Evolutionary conservation across 2,797 vertebrate genomes (phyloP), one percentile per base, ranked within the genome.

Genomic region (Manis crassicaudata): DNA sequence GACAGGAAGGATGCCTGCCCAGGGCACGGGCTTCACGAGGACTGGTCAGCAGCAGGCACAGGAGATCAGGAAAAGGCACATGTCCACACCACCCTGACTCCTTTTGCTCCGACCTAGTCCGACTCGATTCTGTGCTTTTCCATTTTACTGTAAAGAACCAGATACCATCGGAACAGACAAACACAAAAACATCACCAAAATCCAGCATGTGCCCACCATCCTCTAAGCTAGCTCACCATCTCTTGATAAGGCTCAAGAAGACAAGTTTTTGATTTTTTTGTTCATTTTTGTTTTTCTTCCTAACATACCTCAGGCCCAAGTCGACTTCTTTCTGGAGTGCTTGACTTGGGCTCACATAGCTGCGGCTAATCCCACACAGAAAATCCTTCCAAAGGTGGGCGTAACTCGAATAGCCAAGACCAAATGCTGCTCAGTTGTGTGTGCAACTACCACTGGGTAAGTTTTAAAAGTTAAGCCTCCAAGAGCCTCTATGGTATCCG

Each of bases 401-500:
- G 1, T 94, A 76, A 72, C 77, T 95, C 84, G 83, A 90, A 82
- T 37, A 70, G 73, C 67, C 50, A 56, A 81, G 94, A 80, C 52
- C 50, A 62, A 67, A 35, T 67, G 60, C 54, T 54, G 11, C 29
- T 85, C 40, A 65, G 65, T 79, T 93, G 16, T 18, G 17, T 82
- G 86, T 95, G 67, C 11, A 90, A 43, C 68, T 68, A 21, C 23
- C 52, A 80, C 50, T 58, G 83, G 70, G 81, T 94, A 89, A 77
- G 35, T 94, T 96, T 90, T 88, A 81, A 90, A 95, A 95, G 60
- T 94, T 93, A 93, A 94, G 75, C 35, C 56, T 82, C 90, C 21
- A 70, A 79, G 85, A 94, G 21, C 67, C 89, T 97, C 81, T 94
- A 82, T 97, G 96, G 94, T 84, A 96, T 97, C 50, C 79, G 87